Evolutionary conservation across 2,797 vertebrate species (phyloP).

Genomic region (Microctenopoma lineatum): DNA sequence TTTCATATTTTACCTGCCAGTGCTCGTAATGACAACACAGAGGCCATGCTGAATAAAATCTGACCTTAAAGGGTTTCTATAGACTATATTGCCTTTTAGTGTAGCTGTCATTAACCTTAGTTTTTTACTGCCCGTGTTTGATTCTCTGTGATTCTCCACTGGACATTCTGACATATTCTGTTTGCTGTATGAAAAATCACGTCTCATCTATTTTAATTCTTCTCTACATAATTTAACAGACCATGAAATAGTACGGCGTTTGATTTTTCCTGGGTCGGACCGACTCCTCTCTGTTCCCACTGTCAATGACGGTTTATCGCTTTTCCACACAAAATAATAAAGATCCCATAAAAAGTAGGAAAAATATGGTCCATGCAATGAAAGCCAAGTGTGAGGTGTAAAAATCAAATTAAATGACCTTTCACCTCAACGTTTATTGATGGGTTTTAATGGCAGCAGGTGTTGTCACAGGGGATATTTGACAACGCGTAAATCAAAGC

Average conservation of each 20-base stretch:
- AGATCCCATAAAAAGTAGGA: conserved; percentile 82
- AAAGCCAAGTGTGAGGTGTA: conserved; percentile 83
- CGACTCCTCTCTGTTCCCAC: conserved; percentile 28
- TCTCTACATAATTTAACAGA: not conserved
- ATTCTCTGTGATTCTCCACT: no score
- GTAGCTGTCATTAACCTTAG: no score
- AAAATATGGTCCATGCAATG: conserved; percentile 79
- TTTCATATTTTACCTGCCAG: conserved; percentile 72
- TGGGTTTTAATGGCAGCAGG: conserved; percentile 83
- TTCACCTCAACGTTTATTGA: conserved; percentile 85
- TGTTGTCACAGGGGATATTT: conserved; percentile 81
- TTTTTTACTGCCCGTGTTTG: not conserved
- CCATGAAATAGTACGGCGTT: conserved; percentile 16
- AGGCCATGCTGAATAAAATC: conserved; percentile 71
- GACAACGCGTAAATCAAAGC: conserved; percentile 85
- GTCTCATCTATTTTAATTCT: not conserved
- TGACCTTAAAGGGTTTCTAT: conserved; percentile 64
- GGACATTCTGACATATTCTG: not conserved
- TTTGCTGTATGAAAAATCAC: not conserved
- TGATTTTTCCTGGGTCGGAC: conserved; percentile 21
- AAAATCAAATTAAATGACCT: conserved; percentile 89
- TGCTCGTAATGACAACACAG: conserved; percentile 61
- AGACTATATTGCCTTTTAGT: conserved; percentile 57
- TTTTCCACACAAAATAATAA: conserved; percentile 84
- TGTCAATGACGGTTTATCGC: conserved; percentile 71